Conservation (phyloP, 2,888 invertebrate genomes). For the Drosophila koepferae region DNA sequence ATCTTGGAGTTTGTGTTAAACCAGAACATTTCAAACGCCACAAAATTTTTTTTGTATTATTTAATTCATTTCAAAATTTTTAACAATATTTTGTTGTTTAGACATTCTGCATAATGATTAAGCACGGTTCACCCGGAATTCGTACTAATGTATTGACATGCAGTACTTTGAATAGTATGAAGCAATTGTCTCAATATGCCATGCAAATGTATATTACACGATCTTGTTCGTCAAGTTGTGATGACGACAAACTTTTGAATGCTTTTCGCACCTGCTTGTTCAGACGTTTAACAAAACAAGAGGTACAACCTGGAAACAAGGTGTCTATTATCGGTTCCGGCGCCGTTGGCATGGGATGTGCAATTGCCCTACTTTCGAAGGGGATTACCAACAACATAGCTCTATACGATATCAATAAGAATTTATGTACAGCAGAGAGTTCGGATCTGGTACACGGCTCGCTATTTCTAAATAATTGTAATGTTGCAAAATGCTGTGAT, state of each 20-base stretch:
- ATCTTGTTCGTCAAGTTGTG: not conserved
- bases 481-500: slow-evolving; percentile 89
- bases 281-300: slow-evolving; percentile 18
- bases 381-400: slow-evolving; percentile 91
- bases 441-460: slow-evolving; percentile 88
- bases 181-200: not conserved
- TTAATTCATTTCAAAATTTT: not conserved
- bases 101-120: not conserved
- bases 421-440: slow-evolving; percentile 87
- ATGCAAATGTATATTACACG: not conserved
- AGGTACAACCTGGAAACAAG: slow-evolving; percentile 86
- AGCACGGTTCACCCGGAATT: not conserved
- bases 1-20: not conserved
- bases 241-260: not conserved
- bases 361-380: slow-evolving; percentile 91
- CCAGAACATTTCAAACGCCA: not conserved
- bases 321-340: slow-evolving; percentile 94
- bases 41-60: not conserved
- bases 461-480: slow-evolving; percentile 90
- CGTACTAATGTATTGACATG: not conserved
- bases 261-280: slow-evolving; percentile 34
- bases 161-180: no score
- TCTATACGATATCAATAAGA: slow-evolving; percentile 90
- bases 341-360: slow-evolving; percentile 94
- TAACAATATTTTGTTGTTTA: not conserved